Conservation (phyloP, 2,888 invertebrate genomes). For the Ashinkailepas kermadecensis region DNA sequence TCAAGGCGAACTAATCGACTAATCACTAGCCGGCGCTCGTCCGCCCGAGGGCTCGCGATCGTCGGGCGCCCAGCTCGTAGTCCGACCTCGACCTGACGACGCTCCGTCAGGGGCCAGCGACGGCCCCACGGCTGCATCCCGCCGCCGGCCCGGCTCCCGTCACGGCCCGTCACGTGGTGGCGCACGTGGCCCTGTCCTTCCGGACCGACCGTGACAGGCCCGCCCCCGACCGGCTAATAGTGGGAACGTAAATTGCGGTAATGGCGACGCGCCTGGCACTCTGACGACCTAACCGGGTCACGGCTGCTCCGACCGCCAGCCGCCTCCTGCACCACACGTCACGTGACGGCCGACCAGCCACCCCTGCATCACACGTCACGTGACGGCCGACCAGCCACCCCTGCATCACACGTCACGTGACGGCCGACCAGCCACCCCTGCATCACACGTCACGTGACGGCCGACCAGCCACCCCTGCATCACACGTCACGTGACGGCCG, state of each 20-base stretch:
- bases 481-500: no score
- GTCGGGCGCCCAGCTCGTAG: background rate
- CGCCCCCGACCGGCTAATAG: background rate
- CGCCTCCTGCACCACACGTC: background rate
- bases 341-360: background rate
- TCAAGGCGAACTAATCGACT: background rate
- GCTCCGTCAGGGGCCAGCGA: background rate
- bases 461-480: no score
- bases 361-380: no score
- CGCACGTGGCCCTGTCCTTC: constrained; percentile 9
- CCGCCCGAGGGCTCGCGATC: background rate
- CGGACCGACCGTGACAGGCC: background rate
- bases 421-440: no score
- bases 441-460: no score
- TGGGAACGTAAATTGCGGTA: background rate
- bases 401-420: no score
- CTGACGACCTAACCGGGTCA: background rate
- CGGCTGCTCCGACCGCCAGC: background rate
- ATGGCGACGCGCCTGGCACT: background rate
- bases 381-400: no score
- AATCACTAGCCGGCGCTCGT: background rate
- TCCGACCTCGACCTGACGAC: background rate
- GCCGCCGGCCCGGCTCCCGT: background rate
- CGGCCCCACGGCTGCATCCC: background rate
- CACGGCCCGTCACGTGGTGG: background rate